Percentiles rank a stretch among this genome's conserved stretches.
These are phyloP conservation scores for Penaeus japonicus DNA, from an alignment of 1,140 invertebrate species.

Conservation along the genomic window DNA sequence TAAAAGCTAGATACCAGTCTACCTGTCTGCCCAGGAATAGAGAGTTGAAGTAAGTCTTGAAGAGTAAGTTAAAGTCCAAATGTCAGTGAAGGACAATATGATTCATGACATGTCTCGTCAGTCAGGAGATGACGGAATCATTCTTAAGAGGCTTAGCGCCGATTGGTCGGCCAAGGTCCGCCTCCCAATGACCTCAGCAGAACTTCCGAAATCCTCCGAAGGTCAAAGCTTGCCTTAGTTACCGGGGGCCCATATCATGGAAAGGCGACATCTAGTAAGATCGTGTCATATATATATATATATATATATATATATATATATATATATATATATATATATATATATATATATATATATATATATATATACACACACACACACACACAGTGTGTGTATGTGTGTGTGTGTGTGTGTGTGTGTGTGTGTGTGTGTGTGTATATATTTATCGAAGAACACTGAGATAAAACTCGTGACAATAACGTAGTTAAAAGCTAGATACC, in stretches of 20 bases:
- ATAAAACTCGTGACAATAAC: not conserved
- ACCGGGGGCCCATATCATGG: too few species aligned
- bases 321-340: not conserved
- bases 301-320: not conserved
- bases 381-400: not conserved
- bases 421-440: not conserved
- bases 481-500: not conserved
- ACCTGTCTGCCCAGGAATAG: not conserved
- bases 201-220: too few species aligned
- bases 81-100: too few species aligned
- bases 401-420: not conserved
- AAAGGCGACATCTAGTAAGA: too few species aligned
- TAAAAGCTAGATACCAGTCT: not conserved
- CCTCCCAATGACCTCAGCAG: too few species aligned
- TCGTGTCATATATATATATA: slow-evolving; percentile 6
- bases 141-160: too few species aligned
- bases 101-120: too few species aligned
- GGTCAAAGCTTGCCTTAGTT: too few species aligned
- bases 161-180: too few species aligned
- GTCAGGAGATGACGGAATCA: too few species aligned
- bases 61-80: too few species aligned
- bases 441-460: not conserved
- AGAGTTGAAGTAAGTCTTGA: too few species aligned
- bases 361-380: not conserved
- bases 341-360: not conserved